Percentiles rank a stretch among this genome's conserved stretches.
Evolutionary conservation across 1,140 invertebrate genomes (phyloP).

Genomic region (Polypedilum pembai): DNA sequence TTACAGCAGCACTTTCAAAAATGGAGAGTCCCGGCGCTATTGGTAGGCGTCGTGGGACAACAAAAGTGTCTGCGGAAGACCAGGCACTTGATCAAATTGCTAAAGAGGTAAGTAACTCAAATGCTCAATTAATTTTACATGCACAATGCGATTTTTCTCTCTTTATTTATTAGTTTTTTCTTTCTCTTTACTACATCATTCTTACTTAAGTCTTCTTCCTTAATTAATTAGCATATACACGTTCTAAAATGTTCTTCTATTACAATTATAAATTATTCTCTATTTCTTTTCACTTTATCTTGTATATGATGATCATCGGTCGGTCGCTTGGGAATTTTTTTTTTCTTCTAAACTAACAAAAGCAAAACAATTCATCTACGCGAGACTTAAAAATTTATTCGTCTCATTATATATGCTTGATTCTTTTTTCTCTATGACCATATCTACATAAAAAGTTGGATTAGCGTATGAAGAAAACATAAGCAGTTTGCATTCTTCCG

Average conservation of each 20-base stretch:
- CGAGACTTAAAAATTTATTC: not conserved
- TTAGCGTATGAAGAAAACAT: conserved; percentile 12
- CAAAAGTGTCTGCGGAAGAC: conserved; percentile 73
- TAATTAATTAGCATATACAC: conserved; percentile 14
- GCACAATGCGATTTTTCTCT: not conserved
- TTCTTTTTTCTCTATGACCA: not conserved
- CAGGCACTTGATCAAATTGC: conserved; percentile 83
- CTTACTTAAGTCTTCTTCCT: not conserved
- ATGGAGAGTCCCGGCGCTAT: conserved; percentile 56
- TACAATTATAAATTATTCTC: not conserved
- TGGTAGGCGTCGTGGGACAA: conserved; percentile 60
- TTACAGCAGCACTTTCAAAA: not conserved
- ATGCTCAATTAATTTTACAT: conserved; percentile 9
- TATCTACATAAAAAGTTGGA: not conserved
- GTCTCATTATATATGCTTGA: not conserved
- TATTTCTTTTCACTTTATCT: not conserved
- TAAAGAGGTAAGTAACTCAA: conserved; percentile 65
- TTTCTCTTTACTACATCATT: not conserved
- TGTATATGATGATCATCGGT: not conserved
- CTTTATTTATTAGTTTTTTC: not conserved
- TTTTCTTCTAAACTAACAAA: not conserved
- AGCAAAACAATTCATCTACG: not conserved
- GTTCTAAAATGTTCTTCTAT: not conserved
- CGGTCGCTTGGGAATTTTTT: not conserved
- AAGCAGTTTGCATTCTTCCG: conserved; percentile 2